A percentile compares a stretch with the other conserved stretches of the same genome.
Conservation (phyloP, 2,888 invertebrate genomes). For the Mayetiola destructor region DNA sequence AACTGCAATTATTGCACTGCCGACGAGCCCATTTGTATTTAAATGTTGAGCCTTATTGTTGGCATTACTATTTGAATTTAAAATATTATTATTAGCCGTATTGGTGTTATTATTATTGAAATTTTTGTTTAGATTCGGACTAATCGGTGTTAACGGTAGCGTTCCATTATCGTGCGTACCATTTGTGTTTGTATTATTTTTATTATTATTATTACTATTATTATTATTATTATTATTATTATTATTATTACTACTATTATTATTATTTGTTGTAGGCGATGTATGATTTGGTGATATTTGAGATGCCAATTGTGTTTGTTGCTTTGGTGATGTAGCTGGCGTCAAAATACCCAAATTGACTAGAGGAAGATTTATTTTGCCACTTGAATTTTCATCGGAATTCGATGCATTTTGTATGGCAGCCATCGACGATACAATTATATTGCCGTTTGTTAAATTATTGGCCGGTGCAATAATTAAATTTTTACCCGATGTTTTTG, state of each 20-base stretch:
- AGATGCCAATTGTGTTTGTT: slow-evolving; percentile 20
- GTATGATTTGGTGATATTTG: slow-evolving; percentile 21
- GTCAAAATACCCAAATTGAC: slow-evolving; percentile 39
- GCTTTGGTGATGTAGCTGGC: slow-evolving; percentile 39
- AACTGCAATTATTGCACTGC: background rate
- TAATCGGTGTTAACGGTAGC: slow-evolving; percentile 32
- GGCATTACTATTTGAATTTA: slow-evolving; percentile 17
- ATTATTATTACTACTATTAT: slow-evolving; percentile 20
- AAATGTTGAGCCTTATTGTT: slow-evolving; percentile 20
- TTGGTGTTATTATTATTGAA: slow-evolving; percentile 15
- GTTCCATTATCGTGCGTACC: slow-evolving; percentile 22
- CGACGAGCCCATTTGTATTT: background rate
- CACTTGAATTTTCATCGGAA: slow-evolving; percentile 14
- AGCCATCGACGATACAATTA: slow-evolving; percentile 22
- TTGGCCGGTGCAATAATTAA: slow-evolving; percentile 5
- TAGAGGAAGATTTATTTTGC: slow-evolving; percentile 21
- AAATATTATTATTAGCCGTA: slow-evolving; percentile 20
- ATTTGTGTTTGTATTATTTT: slow-evolving; percentile 19
- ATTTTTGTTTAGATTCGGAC: slow-evolving; percentile 30
- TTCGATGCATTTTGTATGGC: slow-evolving; percentile 15
- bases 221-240: slow-evolving; percentile 21
- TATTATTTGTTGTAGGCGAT: slow-evolving; percentile 22
- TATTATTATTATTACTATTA: slow-evolving; percentile 22
- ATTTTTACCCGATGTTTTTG: background rate
- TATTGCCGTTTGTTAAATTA: slow-evolving; percentile 4